Base-by-base conservation (phyloP, 2,888 invertebrate species). In the Teleogryllus oceanicus region DNA sequence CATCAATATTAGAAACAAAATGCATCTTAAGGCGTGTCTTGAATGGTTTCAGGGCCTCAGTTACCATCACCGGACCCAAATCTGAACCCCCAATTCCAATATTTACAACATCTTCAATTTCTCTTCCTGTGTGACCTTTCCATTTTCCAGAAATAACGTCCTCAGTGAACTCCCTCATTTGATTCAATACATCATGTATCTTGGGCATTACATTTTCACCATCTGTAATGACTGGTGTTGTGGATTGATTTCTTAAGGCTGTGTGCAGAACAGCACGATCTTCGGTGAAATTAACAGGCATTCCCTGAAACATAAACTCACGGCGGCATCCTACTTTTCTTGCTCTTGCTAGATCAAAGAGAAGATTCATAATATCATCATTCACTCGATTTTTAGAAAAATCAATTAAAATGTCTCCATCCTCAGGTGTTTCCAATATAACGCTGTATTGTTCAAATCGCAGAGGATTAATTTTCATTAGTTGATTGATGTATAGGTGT, bases 61-160 rank as follows among this genome's bases (percentile, higher is more conserved):
- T 98, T 76, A 98, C 99, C 99, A 99, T 99, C 77, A 98, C 89
- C 0, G 99, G 99, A 3, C 99, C 99, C 86, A 99, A 90, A 89
- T 99, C 99, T 1, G 99, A 99, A 74, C 99, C 99, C 50, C 99
- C 99, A 85, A 99, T 99, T 81, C 99, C 99, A 87, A 99, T 99
- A 88, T 99, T 99, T 81, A 99, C 94, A 74, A 99, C 96, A 89
- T 99, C 98, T 77, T 96, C 97, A 82, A 99, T 99, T 81, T 93
- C 87, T 88, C 98, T 96, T 21, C 98, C 98, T 0, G 97, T 96
- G 87, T 93, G 96, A 11, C 92, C 92, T 82, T 89, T 88, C 92
- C 92, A 92, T 76, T 87, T 84, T 10, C 91, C 91, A 77, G 86
- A 87, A 80, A 89, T 88, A 4, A 90, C 93, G 85, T 93, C 90